Evolutionary conservation across 1,140 invertebrate species (phyloP).

Genomic region (Solenopsis fugax): DNA sequence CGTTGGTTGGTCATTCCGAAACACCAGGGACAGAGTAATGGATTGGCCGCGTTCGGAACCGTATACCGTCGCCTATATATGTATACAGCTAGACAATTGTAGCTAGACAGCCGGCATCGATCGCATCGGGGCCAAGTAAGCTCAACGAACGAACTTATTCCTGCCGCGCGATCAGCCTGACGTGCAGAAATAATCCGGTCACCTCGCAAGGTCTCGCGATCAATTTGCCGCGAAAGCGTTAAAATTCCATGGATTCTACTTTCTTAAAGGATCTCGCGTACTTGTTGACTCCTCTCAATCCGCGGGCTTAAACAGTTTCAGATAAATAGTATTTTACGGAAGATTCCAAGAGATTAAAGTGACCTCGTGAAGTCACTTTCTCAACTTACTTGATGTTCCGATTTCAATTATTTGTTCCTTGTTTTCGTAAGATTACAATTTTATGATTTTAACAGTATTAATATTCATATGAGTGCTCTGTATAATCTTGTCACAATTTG

Average conservation of each 20-base stretch:
- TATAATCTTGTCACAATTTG: neutral
- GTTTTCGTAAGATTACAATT: neutral
- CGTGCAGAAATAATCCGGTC: slow-evolving; percentile 57
- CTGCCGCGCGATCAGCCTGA: slow-evolving; percentile 42
- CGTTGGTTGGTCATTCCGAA: slow-evolving; percentile 57
- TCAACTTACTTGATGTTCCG: neutral
- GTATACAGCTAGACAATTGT: slow-evolving; percentile 20
- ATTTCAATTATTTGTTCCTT: neutral
- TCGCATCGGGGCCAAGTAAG: slow-evolving; percentile 48
- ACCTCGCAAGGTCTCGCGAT: neutral
- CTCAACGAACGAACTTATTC: slow-evolving; percentile 36
- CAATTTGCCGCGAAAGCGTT: neutral
- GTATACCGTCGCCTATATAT: slow-evolving; percentile 2
- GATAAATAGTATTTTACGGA: neutral
- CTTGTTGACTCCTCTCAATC: slow-evolving; percentile 30
- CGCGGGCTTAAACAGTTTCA: neutral
- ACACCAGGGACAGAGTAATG: slow-evolving; percentile 56
- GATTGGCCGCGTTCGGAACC: slow-evolving; percentile 8
- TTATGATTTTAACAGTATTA: neutral
- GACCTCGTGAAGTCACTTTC: neutral
- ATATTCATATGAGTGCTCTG: neutral
- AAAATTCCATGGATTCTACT: slow-evolving; percentile 21
- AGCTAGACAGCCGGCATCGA: slow-evolving; percentile 61
- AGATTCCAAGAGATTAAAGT: slow-evolving; percentile 15
- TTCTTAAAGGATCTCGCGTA: slow-evolving; percentile 14